These are phyloP conservation scores for Dipodomys ordii DNA, from an alignment of 2,113 vertebrate genomes.

Conservation along the genomic window DNA sequence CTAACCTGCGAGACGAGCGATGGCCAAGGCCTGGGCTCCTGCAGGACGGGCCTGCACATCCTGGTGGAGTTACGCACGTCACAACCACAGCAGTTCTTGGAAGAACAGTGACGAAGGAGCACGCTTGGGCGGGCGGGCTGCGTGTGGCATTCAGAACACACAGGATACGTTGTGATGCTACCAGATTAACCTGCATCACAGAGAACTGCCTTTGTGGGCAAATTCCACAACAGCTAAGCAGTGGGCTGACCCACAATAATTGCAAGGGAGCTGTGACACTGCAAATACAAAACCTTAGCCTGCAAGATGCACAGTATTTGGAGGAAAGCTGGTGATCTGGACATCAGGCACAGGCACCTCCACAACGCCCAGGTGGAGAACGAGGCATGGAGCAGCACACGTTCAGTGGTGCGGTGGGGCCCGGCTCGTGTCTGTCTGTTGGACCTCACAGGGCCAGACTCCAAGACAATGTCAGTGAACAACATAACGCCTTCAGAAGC, in stretches of 20 bases:
- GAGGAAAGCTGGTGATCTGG: background rate
- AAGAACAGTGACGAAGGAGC: background rate
- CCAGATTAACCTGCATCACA: background rate
- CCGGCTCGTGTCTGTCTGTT: background rate
- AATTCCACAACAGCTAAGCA: fast-evolving
- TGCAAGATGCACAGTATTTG: background rate
- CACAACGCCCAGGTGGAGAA: background rate
- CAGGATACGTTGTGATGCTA: background rate
- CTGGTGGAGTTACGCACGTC: fast-evolving
- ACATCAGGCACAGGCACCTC: background rate
- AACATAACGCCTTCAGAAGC: background rate
- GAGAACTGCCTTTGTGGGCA: background rate
- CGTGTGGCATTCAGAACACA: background rate
- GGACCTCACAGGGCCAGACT: background rate
- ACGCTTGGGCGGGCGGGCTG: no score
- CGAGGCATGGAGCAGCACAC: fast-evolving
- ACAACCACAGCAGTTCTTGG: fast-evolving
- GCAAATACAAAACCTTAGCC: background rate
- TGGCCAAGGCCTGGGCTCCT: background rate
- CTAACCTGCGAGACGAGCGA: fast-evolving
- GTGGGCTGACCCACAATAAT: no score
- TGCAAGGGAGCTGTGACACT: background rate
- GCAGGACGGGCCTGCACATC: fast-evolving
- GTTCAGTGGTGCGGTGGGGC: fast-evolving
- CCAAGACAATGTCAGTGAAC: background rate